These are phyloP conservation scores for Lycocorax pyrrhopterus DNA, from an alignment of 2,113 vertebrate genomes.

Conservation along the genomic window DNA sequence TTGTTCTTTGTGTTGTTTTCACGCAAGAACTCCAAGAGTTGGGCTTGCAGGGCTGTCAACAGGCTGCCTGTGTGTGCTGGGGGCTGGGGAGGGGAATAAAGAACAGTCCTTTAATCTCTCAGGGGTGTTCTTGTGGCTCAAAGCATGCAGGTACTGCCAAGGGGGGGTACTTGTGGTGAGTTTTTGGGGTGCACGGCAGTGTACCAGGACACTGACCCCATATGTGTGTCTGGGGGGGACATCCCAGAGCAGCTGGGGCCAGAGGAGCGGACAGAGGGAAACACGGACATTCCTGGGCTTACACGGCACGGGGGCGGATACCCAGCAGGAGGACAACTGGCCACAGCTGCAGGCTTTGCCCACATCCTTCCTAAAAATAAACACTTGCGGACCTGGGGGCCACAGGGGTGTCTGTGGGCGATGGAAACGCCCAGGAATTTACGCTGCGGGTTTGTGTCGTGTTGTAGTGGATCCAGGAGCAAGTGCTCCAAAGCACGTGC, in stretches of 20 bases:
- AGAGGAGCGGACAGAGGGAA: background rate
- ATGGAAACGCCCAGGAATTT: background rate
- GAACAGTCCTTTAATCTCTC: background rate
- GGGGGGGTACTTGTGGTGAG: accelerated
- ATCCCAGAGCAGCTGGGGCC: background rate
- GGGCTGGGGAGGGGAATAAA: background rate
- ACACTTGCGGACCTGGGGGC: background rate
- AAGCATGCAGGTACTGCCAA: background rate
- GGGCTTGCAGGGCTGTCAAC: background rate
- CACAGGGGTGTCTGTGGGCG: background rate
- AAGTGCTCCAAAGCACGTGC: background rate
- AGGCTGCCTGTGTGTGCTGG: background rate
- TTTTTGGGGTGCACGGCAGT: accelerated
- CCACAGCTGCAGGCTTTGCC: background rate
- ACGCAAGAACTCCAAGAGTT: background rate
- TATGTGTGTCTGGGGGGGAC: background rate
- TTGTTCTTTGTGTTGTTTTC: background rate
- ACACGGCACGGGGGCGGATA: accelerated
- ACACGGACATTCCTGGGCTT: accelerated
- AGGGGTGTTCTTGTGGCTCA: background rate
- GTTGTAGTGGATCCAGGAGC: accelerated
- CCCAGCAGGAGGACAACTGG: background rate
- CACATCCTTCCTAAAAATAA: background rate
- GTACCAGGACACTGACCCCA: background rate
- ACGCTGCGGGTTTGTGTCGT: accelerated